Evolutionary conservation across 2,113 vertebrate genomes (phyloP), one percentile per base, ranked within the genome.

Genomic region (Hydrolagus affinis): DNA sequence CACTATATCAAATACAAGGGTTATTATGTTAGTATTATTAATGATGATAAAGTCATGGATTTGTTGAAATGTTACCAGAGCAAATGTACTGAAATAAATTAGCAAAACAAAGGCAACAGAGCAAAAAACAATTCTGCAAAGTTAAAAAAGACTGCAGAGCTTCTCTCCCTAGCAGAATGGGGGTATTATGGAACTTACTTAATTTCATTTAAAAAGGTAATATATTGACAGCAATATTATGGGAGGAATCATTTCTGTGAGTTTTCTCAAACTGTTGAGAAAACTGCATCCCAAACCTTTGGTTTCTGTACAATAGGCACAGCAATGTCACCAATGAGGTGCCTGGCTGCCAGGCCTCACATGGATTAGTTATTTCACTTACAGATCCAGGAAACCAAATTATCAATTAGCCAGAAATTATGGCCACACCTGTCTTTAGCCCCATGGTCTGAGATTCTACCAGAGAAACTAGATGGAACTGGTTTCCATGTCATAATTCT

Each of bases 101-200:
- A 83, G 25, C 62, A 83, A 83, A 83, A 60, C n/a, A 83, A 83
- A 83, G 64, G 66, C 78, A 83, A 60, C 8, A 83, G 25, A 83
- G 78, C 60, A 83, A 83, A 10, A 60, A 66, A 83, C 25, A 83
- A 62, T 83, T 60, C 25, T 83, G 78, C 11, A 66, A 66, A 30
- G 60, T 19, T 30, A 62, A 83, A 83, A 83, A 68, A 83, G 78
- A 83, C 60, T 83, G 64, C 78, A 30, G 62, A 66, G 78, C 66
- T 66, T 83, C 32, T 66, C 60, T 62, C 64, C 21, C 66, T 64
- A 66, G 28, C 78, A 83, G 66, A 83, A 83, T 62, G 66, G 12
- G n/a, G 66, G 66, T 83, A 60, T 56, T 83, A 30, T 62, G 66
- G 66, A 83, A 21, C 78, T 60, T 68, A 62, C 78, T 83, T 68